phyloP scores from a whole-genome alignment of 2,113 vertebrate species.

The Gallinago paraguaiae region DNA sequence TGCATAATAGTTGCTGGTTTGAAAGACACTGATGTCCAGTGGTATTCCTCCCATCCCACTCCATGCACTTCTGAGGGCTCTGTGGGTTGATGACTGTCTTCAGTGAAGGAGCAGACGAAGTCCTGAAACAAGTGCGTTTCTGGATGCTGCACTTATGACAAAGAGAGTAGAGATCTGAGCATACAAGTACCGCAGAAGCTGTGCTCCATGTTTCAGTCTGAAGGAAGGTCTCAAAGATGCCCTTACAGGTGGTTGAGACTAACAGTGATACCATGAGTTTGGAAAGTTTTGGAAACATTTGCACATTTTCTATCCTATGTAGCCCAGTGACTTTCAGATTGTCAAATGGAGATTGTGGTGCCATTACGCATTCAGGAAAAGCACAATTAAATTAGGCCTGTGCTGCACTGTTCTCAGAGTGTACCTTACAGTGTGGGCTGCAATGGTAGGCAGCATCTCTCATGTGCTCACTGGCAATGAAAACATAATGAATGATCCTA shows the following conservation, averaged over 20 bases:
- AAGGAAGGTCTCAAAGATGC: not conserved
- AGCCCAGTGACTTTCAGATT: not conserved
- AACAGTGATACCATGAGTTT: not conserved
- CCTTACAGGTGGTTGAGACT: not conserved
- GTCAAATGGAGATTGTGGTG: not conserved
- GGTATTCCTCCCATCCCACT: not conserved
- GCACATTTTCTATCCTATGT: not conserved
- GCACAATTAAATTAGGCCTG: not conserved
- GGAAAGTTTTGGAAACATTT: not conserved
- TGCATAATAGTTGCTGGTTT: not conserved
- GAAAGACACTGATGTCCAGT: not conserved
- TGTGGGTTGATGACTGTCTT: not conserved
- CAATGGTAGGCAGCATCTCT: not conserved
- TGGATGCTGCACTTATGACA: not conserved
- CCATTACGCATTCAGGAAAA: not conserved
- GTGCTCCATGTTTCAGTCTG: not conserved
- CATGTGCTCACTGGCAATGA: not conserved
- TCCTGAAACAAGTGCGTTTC: not conserved
- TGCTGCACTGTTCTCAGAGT: not conserved
- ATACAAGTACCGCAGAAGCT: not conserved
- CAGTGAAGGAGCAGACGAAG: not conserved
- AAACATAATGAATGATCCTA: not conserved
- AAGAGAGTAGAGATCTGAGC: not conserved
- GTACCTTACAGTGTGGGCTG: not conserved
- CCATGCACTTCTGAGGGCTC: not conserved